Evolutionary conservation across 2,113 vertebrate species (phyloP).

Genomic region (Ariopsis seemanni): DNA sequence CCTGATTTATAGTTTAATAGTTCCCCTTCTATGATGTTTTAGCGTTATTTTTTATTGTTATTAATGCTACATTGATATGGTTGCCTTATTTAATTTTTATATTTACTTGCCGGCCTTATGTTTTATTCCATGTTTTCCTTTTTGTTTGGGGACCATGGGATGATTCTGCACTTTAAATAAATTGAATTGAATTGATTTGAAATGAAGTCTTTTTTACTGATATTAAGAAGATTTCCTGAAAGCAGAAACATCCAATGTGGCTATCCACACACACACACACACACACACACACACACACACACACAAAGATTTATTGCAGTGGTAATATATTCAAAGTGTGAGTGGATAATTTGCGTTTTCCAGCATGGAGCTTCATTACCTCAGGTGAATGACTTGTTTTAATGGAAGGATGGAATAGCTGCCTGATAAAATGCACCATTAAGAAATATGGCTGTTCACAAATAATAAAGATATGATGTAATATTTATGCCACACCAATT

Average conservation of each 20-base stretch:
- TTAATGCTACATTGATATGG: too few species aligned
- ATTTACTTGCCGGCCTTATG: too few species aligned
- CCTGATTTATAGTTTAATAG: too few species aligned
- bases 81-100: too few species aligned
- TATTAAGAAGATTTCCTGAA: constrained; percentile 45
- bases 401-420: constrained; percentile 85
- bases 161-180: too few species aligned
- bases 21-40: too few species aligned
- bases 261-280: constrained; percentile 11
- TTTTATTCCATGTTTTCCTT: too few species aligned
- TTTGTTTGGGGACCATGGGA: too few species aligned
- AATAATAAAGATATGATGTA: constrained; percentile 74
- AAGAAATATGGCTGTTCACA: constrained; percentile 73
- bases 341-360: background rate
- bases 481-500: constrained; percentile 72
- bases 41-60: too few species aligned
- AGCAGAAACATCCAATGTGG: constrained; percentile 31
- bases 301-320: background rate
- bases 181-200: too few species aligned
- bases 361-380: constrained; percentile 64
- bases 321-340: background rate
- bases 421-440: constrained; percentile 87
- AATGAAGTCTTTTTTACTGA: too few species aligned
- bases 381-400: constrained; percentile 76
- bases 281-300: background rate